Evolutionary conservation across 2,888 invertebrate species (phyloP), one percentile per base, ranked within the genome.

Genomic region (Phengaris arion): DNA sequence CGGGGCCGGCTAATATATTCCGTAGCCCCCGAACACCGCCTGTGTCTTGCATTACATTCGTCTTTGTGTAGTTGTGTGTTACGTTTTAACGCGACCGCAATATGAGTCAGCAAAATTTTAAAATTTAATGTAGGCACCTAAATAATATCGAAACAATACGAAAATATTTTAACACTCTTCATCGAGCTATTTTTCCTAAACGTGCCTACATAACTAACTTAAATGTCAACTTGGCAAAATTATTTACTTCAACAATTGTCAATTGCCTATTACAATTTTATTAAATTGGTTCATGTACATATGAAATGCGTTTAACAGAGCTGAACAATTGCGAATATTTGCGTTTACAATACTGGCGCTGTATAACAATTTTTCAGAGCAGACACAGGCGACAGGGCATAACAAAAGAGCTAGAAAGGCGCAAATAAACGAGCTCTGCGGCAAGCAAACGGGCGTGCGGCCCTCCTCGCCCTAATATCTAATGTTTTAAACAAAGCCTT

Each of bases 321-420:
- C 55, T 83, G 87, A 87, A 89, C 89, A 91, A 91, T 89, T 87
- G 87, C 86, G 82, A 86, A 85, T 86, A 85, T 86, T 86, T 86
- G 86, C 82, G 84, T 88, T 86, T 87, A 91, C 92, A 90, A 89
- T 89, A 85, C 87, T 64, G 64, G 35, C 84, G 88, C 88, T 87
- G 88, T 89, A 91, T 91, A 89, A 92, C 92, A 92, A 91, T 92
- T 92, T 93, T 92, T 91, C 91, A 91, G 89, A 89, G 89, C 91
- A 90, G 90, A 91, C 89, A 90, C 87, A 88, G 85, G 88, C 91
- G 88, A 90, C 90, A 88, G 87, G 86, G 89, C 89, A 84, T 87
- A 92, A 92, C 92, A 92, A 93, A 91, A 90, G 92, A 90, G 89
- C 87, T 88, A 87, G 89, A 87, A 91, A 92, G 89, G 89, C 89